Base-by-base conservation (phyloP, 2,113 vertebrate genomes). In the Oreochromis tanganicae region DNA sequence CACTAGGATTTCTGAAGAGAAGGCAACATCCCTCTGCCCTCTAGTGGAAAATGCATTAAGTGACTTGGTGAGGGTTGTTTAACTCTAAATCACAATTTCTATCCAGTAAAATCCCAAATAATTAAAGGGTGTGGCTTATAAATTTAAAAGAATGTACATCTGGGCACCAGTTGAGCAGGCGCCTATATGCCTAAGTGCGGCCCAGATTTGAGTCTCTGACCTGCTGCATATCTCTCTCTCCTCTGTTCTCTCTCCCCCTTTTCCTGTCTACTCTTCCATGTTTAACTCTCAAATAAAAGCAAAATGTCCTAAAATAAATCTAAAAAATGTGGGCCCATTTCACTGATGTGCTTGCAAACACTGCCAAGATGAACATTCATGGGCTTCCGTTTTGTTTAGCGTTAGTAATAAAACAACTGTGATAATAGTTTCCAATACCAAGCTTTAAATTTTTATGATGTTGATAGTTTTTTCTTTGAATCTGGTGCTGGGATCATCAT, bases 11-110 rank as follows among this genome's bases (percentile, higher is more conserved):
- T 29, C 52, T 50, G n/a, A 19, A 55, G 5, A 52, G 52, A 81
- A 43, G 6, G 4, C 63, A 81, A 80, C 29, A 13, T 85, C 14
- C 21, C 6, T 85, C 83, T 92, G 90, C 92, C 93, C 88, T 85
- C 94, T 94, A 86, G 88, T 93, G 94, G 89, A 54, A 82, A 81
- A 14, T 21, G 4, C 68, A 38, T 19, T 85, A 3, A 81, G 55
- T 57, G 13, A 21, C n/a, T 27, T 5, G 34, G 50, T 36, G 27
- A 84, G 10, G 24, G 12, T 54, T 82, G 59, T 61, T 66, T 48
- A 61, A 46, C 12, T 43, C 68, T 10, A 43, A 73, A 46, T 73
- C 68, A 46, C 13, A 46, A 50, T 32, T 32, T 78, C 7, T 29
- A 50, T 19, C 16, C 71, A 50, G 24, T 78, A 78, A 50, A 78